A percentile compares a stretch with the other conserved stretches of the same genome.
Evolutionary conservation across 2,888 invertebrate genomes (phyloP).

Genomic region (Lasioglossum lativentre): DNA sequence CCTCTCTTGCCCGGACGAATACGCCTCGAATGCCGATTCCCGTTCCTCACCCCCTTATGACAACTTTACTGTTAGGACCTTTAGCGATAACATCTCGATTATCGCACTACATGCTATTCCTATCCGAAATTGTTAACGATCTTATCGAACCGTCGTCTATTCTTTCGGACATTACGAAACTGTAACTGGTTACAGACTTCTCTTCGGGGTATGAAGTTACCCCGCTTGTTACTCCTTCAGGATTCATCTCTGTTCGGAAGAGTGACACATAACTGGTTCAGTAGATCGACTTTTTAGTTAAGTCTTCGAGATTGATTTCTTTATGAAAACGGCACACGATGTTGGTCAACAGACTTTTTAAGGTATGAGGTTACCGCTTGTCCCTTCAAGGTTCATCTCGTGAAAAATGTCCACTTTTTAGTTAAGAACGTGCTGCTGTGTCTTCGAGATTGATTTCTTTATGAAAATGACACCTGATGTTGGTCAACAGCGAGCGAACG

Average conservation of each 20-base stretch:
- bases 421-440: background rate
- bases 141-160: background rate
- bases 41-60: conserved; percentile 31
- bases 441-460: background rate
- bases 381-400: background rate
- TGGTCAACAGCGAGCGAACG: background rate
- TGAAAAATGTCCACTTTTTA: background rate
- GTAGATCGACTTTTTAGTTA: background rate
- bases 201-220: background rate
- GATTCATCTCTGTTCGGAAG: background rate
- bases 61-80: conserved; percentile 47
- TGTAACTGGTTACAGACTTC: background rate
- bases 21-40: conserved; percentile 34
- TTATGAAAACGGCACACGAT: background rate
- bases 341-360: background rate
- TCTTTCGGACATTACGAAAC: background rate
- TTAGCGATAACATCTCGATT: conserved; percentile 61
- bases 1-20: conserved; percentile 40
- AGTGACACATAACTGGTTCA: background rate
- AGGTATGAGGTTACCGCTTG: background rate
- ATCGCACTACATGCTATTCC: conserved; percentile 11
- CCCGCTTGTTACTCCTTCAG: background rate
- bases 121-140: background rate
- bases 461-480: background rate
- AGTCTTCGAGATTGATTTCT: background rate